These are phyloP conservation scores for Montipora efflorescens DNA, from an alignment of 64 coral and sea anemone species.

Conservation along the genomic window DNA sequence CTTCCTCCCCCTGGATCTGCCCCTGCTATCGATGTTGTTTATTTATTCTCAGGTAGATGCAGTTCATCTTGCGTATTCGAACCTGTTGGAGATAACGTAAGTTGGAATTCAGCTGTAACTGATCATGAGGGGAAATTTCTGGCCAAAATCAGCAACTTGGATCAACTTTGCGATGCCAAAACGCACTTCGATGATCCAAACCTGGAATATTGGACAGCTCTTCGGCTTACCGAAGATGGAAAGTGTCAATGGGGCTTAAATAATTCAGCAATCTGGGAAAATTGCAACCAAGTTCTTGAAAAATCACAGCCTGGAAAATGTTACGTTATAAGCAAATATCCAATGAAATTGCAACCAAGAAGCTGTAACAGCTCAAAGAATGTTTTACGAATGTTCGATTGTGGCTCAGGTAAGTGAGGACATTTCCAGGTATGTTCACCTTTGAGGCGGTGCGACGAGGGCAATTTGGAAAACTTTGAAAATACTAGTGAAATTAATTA, in stretches of 20 bases:
- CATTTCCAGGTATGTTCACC: too few relatives aligned
- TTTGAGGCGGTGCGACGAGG: too few relatives aligned
- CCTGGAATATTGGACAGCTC: slow-evolving; percentile 11
- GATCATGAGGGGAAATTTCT: accelerated
- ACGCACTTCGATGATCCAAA: accelerated
- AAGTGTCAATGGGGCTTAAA: neutral
- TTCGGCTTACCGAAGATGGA: neutral
- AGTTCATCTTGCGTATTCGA: too few relatives aligned
- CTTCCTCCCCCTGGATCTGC: too few relatives aligned
- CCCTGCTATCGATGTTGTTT: too few relatives aligned
- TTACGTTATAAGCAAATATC: slow-evolving; percentile 5
- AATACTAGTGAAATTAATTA: too few relatives aligned
- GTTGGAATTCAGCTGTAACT: too few relatives aligned
- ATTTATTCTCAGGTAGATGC: too few relatives aligned
- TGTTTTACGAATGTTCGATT: too few relatives aligned
- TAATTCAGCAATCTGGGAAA: neutral
- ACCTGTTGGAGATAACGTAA: accelerated
- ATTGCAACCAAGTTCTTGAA: neutral
- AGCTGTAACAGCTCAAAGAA: neutral
- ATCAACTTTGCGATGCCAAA: slow-evolving; percentile 9
- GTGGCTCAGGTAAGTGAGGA: too few relatives aligned
- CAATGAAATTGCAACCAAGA: slow-evolving; percentile 17
- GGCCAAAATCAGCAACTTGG: neutral
- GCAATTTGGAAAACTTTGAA: too few relatives aligned
- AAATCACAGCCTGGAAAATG: neutral